Percentiles rank a stretch among this genome's conserved stretches.
Conservation (phyloP, 1,140 invertebrate species). For the Eumeta japonica region DNA sequence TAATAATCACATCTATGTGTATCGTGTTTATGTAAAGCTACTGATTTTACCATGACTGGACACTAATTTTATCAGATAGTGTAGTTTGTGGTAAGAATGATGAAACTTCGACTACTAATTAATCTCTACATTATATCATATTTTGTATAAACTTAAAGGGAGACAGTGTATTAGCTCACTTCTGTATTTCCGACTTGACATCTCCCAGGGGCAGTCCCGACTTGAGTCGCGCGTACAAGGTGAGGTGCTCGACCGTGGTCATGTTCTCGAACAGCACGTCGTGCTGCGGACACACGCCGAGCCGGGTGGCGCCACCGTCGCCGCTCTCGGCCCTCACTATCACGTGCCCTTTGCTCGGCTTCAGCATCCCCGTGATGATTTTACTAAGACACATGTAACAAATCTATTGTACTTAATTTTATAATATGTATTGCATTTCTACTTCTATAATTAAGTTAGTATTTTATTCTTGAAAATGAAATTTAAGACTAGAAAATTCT, state of each 20-base stretch:
- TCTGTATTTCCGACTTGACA: slow-evolving; percentile 46
- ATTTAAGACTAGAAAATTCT: too few species aligned
- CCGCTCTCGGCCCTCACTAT: slow-evolving; percentile 23
- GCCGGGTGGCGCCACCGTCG: slow-evolving; percentile 24
- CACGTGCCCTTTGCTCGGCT: slow-evolving; percentile 61
- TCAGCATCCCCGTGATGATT: slow-evolving; percentile 65
- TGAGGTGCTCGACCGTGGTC: slow-evolving; percentile 78
- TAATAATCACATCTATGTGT: too few species aligned
- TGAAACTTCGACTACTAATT: background rate
- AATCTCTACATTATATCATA: background rate
- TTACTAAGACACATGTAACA: slow-evolving; percentile 46
- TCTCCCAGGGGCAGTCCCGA: slow-evolving; percentile 49
- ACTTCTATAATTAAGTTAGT: too few species aligned
- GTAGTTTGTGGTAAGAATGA: too few species aligned
- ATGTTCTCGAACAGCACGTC: slow-evolving; percentile 81
- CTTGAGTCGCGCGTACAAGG: slow-evolving; percentile 75
- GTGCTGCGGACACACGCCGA: slow-evolving; percentile 81
- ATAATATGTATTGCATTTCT: too few species aligned
- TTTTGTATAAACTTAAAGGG: too few species aligned
- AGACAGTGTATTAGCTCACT: slow-evolving; percentile 48
- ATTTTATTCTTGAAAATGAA: too few species aligned
- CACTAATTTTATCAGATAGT: too few species aligned
- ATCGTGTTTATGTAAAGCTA: too few species aligned
- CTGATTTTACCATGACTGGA: too few species aligned
- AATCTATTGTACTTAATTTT: background rate